phyloP scores from a whole-genome alignment of 2,888 invertebrate genomes.

The Diarsia mendica region DNA sequence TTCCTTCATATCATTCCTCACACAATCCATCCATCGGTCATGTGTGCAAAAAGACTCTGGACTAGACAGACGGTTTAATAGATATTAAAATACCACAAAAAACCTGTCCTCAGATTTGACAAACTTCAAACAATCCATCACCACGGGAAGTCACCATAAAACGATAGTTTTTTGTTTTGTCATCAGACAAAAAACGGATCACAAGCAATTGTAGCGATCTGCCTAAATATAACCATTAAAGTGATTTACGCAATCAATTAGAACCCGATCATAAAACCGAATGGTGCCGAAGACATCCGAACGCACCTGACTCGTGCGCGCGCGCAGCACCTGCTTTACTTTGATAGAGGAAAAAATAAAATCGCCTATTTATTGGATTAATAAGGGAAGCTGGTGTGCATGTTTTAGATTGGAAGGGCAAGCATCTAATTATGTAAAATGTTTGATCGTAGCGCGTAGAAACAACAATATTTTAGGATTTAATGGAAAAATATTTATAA shows the following conservation, averaged over 20 bases:
- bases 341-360: slow-evolving; percentile 46
- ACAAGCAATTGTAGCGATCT: not conserved
- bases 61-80: not conserved
- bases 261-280: slow-evolving; percentile 56
- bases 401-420: slow-evolving; percentile 31
- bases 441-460: slow-evolving; percentile 16
- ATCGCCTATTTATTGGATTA: slow-evolving; percentile 54
- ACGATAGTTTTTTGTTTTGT: not conserved
- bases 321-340: slow-evolving; percentile 58
- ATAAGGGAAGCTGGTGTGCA: slow-evolving; percentile 54
- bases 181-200: slow-evolving; percentile 25
- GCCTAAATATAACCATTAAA: slow-evolving; percentile 47
- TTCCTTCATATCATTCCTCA: too few species aligned
- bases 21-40: too few species aligned
- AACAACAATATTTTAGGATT: slow-evolving; percentile 2
- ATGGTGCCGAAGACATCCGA: slow-evolving; percentile 44
- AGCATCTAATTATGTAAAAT: slow-evolving; percentile 34
- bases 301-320: slow-evolving; percentile 58
- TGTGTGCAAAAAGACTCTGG: not conserved
- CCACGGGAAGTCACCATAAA: not conserved
- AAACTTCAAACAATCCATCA: not conserved
- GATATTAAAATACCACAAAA: not conserved
- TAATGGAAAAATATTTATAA: slow-evolving; percentile 6
- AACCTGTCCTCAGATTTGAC: not conserved
- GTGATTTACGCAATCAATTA: slow-evolving; percentile 65